These are phyloP conservation scores for Hafferia zeledoni DNA, from an alignment of 2,797 vertebrate species.

Conservation along the genomic window DNA sequence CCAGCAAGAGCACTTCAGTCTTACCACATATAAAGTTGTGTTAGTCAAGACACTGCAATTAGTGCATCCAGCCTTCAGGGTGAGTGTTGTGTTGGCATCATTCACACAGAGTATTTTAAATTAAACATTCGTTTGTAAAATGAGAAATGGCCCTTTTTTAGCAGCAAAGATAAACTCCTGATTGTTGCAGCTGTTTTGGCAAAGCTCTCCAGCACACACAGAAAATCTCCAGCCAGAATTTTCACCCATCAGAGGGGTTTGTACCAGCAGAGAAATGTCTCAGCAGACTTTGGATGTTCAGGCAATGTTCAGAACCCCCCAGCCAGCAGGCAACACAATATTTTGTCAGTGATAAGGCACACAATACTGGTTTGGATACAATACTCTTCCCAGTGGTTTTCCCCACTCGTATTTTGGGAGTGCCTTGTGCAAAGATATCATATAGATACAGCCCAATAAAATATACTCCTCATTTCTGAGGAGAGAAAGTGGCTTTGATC, in stretches of 20 bases:
- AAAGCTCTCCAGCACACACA: neutral
- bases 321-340: neutral
- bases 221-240: neutral
- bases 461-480: neutral
- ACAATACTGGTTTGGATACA: neutral
- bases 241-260: neutral
- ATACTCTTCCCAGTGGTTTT: neutral
- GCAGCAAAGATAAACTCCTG: neutral
- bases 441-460: neutral
- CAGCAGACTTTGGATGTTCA: neutral
- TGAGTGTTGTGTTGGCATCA: neutral
- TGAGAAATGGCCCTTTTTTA: neutral
- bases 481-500: slow-evolving; percentile 19
- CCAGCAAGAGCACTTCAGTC: neutral
- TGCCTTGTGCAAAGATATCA: neutral
- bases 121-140: neutral
- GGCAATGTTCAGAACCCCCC: neutral
- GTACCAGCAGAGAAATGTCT: neutral
- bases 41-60: neutral
- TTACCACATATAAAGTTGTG: neutral
- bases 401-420: neutral
- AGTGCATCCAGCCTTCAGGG: neutral
- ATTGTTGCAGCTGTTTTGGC: neutral
- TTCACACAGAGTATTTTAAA: neutral
- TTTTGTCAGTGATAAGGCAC: neutral